Evolutionary conservation across 2,113 vertebrate species (phyloP), one percentile per base, ranked within the genome.

Genomic region (Ellobius talpinus): DNA sequence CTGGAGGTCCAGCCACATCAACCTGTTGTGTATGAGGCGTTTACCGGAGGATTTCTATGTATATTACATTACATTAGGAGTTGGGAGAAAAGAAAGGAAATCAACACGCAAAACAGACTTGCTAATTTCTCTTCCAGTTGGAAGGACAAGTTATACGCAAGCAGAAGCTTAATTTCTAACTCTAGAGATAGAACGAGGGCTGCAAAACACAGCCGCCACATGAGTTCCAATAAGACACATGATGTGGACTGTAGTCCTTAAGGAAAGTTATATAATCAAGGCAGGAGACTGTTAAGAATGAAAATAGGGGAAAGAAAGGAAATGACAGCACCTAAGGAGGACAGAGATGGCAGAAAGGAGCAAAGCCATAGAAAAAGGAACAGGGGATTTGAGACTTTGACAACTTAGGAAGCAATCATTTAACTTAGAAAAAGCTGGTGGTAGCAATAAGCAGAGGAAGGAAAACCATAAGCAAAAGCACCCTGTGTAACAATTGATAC

Each of bases 81-180:
- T 66, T 87, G 45, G 50, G 79, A 92, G 73, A 86, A 85, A 86
- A 1, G 16, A 45, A 76, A 97, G 63, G 68, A 24, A 95, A 94
- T 7, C 29, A 24, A 91, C 36, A 79, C 29, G 52, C 10, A 94
- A 66, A 87, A 39, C 84, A 91, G 55, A 55, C 52, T 86, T 33
- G 50, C 66, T 45, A 50, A 65, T 70, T 91, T 94, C 55, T 39
- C 24, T 24, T 93, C 13, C 89, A 91, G n/a, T 14, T 89, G 16
- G 21, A 68, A 63, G 85, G 66, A 93, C 9, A 85, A 91, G 66
- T 85, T 61, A 79, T 19, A 86, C 52, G 61, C 7, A 36, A 72
- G 36, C 21, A 24, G 73, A 94, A 94, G 87, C 19, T n/a, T 91
- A 86, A 96, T 87, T 89, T 52, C 63, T 88, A 76, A 94, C 89